Evolutionary conservation across 2,113 vertebrate genomes (phyloP).

Genomic region (Oncorhynchus mykiss): DNA sequence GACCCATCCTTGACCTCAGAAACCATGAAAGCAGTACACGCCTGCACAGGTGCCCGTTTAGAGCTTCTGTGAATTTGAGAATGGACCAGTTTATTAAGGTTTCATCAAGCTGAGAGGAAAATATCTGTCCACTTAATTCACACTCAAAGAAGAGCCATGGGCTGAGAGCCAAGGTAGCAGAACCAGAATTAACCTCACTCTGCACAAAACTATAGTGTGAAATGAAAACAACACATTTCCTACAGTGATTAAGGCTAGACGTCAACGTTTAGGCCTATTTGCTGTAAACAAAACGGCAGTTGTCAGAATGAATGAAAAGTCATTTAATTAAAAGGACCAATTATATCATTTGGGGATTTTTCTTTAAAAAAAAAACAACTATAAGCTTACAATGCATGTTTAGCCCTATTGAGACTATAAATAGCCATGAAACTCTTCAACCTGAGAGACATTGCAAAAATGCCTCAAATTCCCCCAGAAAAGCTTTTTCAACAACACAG

Average conservation of each 20-base stretch:
- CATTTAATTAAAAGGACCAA: background rate
- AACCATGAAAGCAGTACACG: background rate
- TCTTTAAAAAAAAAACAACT: too few species aligned
- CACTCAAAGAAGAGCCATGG: too few species aligned
- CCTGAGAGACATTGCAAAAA: too few species aligned
- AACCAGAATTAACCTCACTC: too few species aligned
- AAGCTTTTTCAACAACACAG: too few species aligned
- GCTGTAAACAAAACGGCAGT: background rate
- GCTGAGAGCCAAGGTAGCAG: too few species aligned
- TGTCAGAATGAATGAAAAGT: background rate
- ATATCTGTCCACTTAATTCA: too few species aligned
- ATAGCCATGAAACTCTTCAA: too few species aligned
- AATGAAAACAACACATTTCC: background rate
- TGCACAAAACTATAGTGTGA: background rate
- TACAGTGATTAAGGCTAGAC: background rate
- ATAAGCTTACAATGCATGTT: too few species aligned
- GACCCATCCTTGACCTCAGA: background rate
- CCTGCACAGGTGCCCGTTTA: background rate
- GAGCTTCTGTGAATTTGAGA: background rate
- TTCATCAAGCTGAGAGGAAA: background rate
- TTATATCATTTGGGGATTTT: background rate
- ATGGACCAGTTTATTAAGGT: background rate
- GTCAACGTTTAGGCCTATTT: background rate
- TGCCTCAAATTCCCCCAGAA: too few species aligned
- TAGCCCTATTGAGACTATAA: too few species aligned